Evolutionary conservation across 2,797 vertebrate genomes (phyloP).

Genomic region (Neoniphon sammara): DNA sequence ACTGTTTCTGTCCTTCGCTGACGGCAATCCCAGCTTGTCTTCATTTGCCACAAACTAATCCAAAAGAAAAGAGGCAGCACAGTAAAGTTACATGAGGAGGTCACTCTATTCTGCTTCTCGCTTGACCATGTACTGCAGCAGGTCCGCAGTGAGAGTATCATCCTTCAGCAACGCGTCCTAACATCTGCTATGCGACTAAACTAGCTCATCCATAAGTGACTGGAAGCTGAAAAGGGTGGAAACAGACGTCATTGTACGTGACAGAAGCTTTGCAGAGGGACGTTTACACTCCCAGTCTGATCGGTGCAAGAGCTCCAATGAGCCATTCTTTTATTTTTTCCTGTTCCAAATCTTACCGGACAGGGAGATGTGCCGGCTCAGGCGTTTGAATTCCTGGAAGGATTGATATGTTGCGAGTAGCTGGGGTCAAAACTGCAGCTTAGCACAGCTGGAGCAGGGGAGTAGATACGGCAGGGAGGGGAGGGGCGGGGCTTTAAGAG

Average conservation of each 20-base stretch:
- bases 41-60: constrained; percentile 1
- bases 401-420: constrained; percentile 35
- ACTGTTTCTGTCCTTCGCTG: constrained; percentile 10
- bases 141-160: constrained; percentile 29
- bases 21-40: background rate
- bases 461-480: constrained; percentile 17
- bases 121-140: constrained; percentile 18
- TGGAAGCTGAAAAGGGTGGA: constrained; percentile 1
- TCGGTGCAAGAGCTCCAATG: constrained; percentile 6
- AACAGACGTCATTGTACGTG: background rate
- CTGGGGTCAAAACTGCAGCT: constrained; percentile 36
- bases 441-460: constrained; percentile 41
- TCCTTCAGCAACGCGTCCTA: constrained; percentile 40
- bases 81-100: constrained; percentile 21
- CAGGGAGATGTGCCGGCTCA: background rate
- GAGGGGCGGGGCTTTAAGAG: constrained; percentile 29
- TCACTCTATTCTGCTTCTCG: constrained; percentile 22
- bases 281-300: constrained; percentile 1
- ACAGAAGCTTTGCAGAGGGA: background rate
- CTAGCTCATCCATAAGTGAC: constrained; percentile 1
- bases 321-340: background rate
- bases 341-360: constrained; percentile 8
- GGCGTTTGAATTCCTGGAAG: constrained; percentile 33
- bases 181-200: constrained; percentile 38
- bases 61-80: constrained; percentile 11